Evolutionary conservation across 64 coral and sea anemone genomes (phyloP), one percentile per base, ranked within the genome.

Genomic region (Trachythela sp.): DNA sequence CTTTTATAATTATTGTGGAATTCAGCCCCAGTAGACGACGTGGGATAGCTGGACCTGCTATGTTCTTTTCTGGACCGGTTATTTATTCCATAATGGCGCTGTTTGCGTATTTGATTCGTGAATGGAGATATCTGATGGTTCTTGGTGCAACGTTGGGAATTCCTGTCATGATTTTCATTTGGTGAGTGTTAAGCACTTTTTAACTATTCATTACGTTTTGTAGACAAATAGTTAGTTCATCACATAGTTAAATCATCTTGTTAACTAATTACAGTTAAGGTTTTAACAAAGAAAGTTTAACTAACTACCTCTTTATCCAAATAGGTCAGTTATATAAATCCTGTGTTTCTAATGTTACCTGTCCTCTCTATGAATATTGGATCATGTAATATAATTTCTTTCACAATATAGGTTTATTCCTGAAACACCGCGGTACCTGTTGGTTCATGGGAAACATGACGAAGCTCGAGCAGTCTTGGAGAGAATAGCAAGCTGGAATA

Each of bases 401-500:
- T 22, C 56, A 37, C 32, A 34, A 29, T n/a, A 29, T 22, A 80
- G 75, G 75, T 80, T 80, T 80, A 35, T 80, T 1, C 75, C 75
- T 80, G 75, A 80, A 80, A 80, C 75, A 80, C 75, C 75, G 9
- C 75, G 75, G 4, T 18, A 80, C 37, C 37, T 39, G 75, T 80
- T 80, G 75, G 75, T 80, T 35, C 75, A 80, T 80, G 75, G 75
- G 32, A 80, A 80, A 80, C 20, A 80, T 30, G 75, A 80, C 30
- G 75, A 80, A 80, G 75, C 13, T 37, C 75, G 75, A 17, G 31
- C 33, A 15, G 38, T 39, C 33, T 18, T 80, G 75, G 75, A 80
- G 31, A 35, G 15, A 37, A 1, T 80, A 36, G 75, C 75, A 37
- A 35, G 33, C 20, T 80, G 75, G 75, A 80, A 80, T 30, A 80